Evolutionary conservation across 1,140 invertebrate genomes (phyloP).

Genomic region (Alviniconcha marisindica): DNA sequence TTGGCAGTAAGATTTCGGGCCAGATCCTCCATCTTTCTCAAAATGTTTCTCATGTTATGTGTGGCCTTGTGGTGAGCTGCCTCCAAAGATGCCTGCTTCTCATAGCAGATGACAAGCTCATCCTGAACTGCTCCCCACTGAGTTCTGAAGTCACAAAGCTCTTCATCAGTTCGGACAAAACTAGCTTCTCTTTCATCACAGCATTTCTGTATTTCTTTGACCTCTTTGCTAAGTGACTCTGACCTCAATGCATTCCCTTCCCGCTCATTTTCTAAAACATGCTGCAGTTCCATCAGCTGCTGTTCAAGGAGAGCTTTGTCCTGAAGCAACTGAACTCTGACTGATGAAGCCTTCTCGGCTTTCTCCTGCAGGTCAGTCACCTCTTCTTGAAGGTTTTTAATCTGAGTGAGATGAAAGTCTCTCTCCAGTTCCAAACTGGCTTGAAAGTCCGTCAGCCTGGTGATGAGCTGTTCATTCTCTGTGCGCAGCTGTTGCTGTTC

Average conservation of each 20-base stretch:
- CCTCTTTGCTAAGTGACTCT: not conserved
- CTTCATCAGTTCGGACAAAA: not conserved
- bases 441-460: slow-evolving; percentile 27
- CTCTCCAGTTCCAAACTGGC: slow-evolving; percentile 15
- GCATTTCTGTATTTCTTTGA: not conserved
- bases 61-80: not conserved
- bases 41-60: not conserved
- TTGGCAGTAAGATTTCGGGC: not conserved
- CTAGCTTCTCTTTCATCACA: not conserved
- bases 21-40: slow-evolving; percentile 2
- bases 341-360: slow-evolving; percentile 31
- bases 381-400: slow-evolving; percentile 29
- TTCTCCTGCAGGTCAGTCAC: slow-evolving; percentile 31
- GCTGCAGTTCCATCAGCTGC: slow-evolving; percentile 8
- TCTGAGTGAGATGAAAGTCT: slow-evolving; percentile 33
- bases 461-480: slow-evolving; percentile 41
- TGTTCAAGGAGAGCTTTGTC: slow-evolving; percentile 17
- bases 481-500: slow-evolving; percentile 27
- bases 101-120: slow-evolving; percentile 1
- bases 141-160: slow-evolving; percentile 22
- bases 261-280: slow-evolving; percentile 14
- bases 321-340: slow-evolving; percentile 15
- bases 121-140: slow-evolving; percentile 31
- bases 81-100: not conserved
- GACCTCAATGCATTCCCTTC: not conserved